phyloP scores from a whole-genome alignment of 2,113 vertebrate species.

The Caranx ignobilis region DNA sequence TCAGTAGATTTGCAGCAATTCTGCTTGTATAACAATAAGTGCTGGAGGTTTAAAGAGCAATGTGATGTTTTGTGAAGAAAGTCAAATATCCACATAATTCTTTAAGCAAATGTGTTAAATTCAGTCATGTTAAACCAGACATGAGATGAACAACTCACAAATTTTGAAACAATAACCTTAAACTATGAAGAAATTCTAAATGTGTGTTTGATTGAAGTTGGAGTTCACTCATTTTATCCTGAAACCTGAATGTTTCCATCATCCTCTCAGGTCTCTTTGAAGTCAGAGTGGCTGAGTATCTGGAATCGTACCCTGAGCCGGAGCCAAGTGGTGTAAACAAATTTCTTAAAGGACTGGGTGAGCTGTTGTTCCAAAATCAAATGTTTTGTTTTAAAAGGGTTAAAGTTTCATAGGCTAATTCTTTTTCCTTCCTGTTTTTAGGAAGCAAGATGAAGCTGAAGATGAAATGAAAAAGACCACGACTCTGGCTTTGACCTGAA shows the following conservation, averaged over 20 bases:
- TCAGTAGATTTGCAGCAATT: neutral
- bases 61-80: neutral
- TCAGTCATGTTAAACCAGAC: conserved; percentile 1
- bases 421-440: conserved; percentile 44
- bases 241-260: neutral
- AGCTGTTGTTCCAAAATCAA: conserved; percentile 47
- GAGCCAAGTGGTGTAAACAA: conserved; percentile 92
- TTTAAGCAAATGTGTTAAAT: too few species aligned
- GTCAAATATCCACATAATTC: neutral
- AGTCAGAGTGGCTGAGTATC: conserved; percentile 89
- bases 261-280: conserved; percentile 92
- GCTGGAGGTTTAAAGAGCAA: neutral
- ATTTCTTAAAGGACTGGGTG: conserved; percentile 95
- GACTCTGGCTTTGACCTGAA: neutral
- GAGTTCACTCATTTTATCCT: neutral
- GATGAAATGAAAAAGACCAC: conserved; percentile 74
- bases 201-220: neutral
- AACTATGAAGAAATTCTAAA: neutral
- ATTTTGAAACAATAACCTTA: neutral
- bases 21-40: neutral
- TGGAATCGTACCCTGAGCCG: conserved; percentile 89
- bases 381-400: neutral
- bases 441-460: conserved; percentile 87
- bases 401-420: conserved; percentile 11
- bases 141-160: conserved; percentile 7